Base-by-base conservation (phyloP, 2,888 invertebrate genomes). In the Tridacna crocea region DNA sequence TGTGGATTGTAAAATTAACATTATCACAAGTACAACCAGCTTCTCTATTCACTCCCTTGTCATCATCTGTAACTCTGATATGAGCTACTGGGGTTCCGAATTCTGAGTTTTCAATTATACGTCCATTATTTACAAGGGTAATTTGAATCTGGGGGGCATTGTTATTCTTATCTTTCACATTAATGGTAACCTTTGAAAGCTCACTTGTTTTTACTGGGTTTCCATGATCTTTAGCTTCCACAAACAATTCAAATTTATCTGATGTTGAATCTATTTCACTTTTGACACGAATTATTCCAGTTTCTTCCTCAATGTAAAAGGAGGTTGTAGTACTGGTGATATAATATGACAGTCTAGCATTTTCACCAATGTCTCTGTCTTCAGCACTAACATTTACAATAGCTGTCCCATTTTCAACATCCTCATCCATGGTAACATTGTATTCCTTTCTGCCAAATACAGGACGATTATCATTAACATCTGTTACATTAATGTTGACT, bases 51-150 rank as follows among this genome's bases (percentile, higher is more conserved):
- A 82, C 72, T 0, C 92, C 93, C 51, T 84, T 88, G 78, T 92
- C 92, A 11, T 79, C 78, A 82, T 92, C 92, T 8, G 78, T 83
- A 8, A 99, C 98, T 0, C 97, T 97, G 15, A 99, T 97, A 8
- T 98, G 98, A 0, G 99, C 99, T 0, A 99, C 98, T 24, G 98
- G 97, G 36, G 98, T 97, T 47, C 98, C 98, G 92, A 97, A 97
- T 73, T 96, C 96, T 0, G 98, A 98, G 94, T 98, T 91, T 86
- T 95, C 95, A 6, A 79, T 68, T 4, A 94, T 92, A 22, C 89
- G 84, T 51, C 94, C 94, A 4, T 96, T 96, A 19, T 76, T 77
- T 15, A 85, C 60, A 77, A 98, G 95, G 94, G 97, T 97, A 19
- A 97, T 97, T 88, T 97, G 97, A 0, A 97, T 96, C 3, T 96